Evolutionary conservation across 2,888 invertebrate genomes (phyloP), one percentile per base, ranked within the genome.

Genomic region (Lobophora halterata): DNA sequence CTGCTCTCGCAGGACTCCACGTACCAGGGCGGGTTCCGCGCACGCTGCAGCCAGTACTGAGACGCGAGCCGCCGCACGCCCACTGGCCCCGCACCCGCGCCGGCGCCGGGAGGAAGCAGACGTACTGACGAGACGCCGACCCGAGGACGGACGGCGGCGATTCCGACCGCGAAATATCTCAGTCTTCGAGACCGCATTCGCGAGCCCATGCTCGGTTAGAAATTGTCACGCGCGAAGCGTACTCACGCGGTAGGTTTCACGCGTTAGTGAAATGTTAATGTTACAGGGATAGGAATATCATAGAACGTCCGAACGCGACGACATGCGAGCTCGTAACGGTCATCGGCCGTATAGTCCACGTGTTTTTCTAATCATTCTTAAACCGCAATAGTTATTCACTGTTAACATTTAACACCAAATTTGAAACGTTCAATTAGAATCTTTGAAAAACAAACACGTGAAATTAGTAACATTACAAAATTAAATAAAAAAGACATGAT

Each of bases 1-100:
- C 90, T 98, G 65, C 89, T 98, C 63, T 98, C 97, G 29, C 98
- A 98, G 88, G 97, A 96, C 80, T 95, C 95, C 25, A 93, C 93
- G 54, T 95, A 94, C 85, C 94, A 95, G 81, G 94, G 93, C 65
- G 90, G 79, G 81, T 91, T 86, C 90, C 91, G 82, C 79, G 90
- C 81, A 88, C 91, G 81, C 88, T 90, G 90, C 81, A 89, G 89
- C 68, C 92, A 92, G 82, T 92, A 92, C 88, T 92, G 92, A 92
- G 97, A 96, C 70, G 81, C 97, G 28, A 16, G 9, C 97, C 97
- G 51, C 48, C 49, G 55, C 12, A 60, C 52, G 47, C 53, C 62
- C 58, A 58, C 60, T n/a, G n/a, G n/a, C 58, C 56, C 59, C 59
- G 61, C 52, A 52, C 48, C 48, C 19, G 57, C 46, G 59, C 53